Evolutionary conservation across 2,888 invertebrate species (phyloP), one percentile per base, ranked within the genome.

Genomic region (Saturnia pavonia): DNA sequence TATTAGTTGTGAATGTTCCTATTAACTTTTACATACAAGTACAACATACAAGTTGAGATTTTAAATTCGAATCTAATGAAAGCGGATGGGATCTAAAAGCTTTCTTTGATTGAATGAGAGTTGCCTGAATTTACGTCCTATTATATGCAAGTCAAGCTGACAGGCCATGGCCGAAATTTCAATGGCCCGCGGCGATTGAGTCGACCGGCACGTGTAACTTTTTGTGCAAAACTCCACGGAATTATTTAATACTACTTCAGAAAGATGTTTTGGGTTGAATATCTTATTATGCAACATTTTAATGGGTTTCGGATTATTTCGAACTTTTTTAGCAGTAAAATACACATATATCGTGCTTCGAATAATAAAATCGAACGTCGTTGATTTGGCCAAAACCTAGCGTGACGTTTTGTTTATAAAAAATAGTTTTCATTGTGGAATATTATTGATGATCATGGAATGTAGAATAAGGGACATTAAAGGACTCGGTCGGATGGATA

Each of bases 151-250:
- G 85, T 80, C 84, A 84, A 83, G 78, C 83, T 78, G 85, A 83
- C 80, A 80, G 84, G 83, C 87, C 89, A 85, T 86, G 89, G 87
- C 82, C 90, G 89, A 92, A 90, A 90, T 90, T 91, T 91, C 91
- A 92, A 93, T 92, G 87, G 92, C 92, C 89, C 83, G 82, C 79
- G 90, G 92, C 90, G 88, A 87, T 89, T 85, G 87, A 88, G 85
- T 79, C 79, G 86, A 79, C 75, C 82, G 91, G 90, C 93, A 92
- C 92, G 92, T 93, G 93, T 92, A 92, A 90, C 89, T 93, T 93
- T 93, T 92, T 93, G 90, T 90, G 85, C 88, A 82, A 90, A 91
- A 88, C 89, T 88, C 88, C 83, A 89, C 88, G 88, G 90, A 88
- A 91, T 89, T 90, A 88, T 84, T 88, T 83, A 84, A 85, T 87